Conservation (phyloP, 2,797 vertebrate species). For the Lacerta viridis region DNA sequence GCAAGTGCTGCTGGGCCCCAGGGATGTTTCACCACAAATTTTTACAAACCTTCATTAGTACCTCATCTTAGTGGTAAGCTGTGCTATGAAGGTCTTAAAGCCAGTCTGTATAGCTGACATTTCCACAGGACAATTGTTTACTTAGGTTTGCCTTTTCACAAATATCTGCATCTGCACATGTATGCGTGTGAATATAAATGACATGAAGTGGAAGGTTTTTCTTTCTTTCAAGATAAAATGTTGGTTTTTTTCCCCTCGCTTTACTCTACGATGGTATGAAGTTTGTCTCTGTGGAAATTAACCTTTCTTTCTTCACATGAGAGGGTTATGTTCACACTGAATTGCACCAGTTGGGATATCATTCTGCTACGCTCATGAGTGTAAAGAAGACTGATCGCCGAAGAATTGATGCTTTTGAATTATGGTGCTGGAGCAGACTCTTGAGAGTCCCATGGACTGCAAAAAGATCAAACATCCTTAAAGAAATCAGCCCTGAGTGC, state of each 20-base stretch:
- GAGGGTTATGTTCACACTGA: not conserved
- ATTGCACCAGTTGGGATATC: not conserved
- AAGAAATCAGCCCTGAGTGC: too few species aligned
- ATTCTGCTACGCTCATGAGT: not conserved
- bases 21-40: not conserved
- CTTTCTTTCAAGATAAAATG: not conserved
- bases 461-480: too few species aligned
- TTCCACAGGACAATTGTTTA: too few species aligned
- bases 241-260: not conserved
- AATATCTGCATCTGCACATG: not conserved
- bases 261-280: not conserved
- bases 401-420: too few species aligned
- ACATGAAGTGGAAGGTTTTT: not conserved
- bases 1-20: not conserved
- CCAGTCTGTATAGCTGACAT: too few species aligned
- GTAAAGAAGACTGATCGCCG: too few species aligned
- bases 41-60: not conserved
- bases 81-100: too few species aligned
- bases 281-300: not conserved
- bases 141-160: too few species aligned
- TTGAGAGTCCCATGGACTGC: too few species aligned
- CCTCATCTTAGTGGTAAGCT: not conserved
- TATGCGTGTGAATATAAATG: not conserved
- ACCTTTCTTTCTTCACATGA: not conserved
- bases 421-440: too few species aligned